Evolutionary conservation across 2,113 vertebrate genomes (phyloP).

Genomic region (Embiotoca jacksoni): DNA sequence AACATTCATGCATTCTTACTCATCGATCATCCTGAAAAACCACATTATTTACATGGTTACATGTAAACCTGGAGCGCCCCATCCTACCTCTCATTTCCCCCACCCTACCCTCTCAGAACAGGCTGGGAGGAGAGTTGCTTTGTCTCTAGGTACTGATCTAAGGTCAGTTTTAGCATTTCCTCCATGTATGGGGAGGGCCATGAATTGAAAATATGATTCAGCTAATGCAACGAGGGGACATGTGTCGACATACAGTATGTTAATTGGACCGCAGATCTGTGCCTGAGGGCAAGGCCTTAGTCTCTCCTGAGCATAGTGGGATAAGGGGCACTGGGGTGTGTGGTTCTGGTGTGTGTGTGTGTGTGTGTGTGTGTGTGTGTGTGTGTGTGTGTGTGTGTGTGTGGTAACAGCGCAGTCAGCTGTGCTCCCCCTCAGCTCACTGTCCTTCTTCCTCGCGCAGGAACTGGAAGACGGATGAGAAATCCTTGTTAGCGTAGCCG

Average conservation of each 20-base stretch:
- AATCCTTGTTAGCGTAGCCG: constrained; percentile 96
- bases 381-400: constrained; percentile 29
- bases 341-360: constrained; percentile 16
- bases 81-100: constrained; percentile 17
- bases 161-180: constrained; percentile 66
- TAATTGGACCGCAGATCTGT: constrained; percentile 59
- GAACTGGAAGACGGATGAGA: constrained; percentile 98
- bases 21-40: constrained; percentile 30
- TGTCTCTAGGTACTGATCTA: constrained; percentile 51
- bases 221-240: constrained; percentile 43
- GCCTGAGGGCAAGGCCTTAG: constrained; percentile 57
- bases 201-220: constrained; percentile 55
- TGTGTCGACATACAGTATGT: constrained; percentile 55
- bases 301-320: constrained; percentile 72
- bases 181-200: constrained; percentile 11
- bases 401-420: constrained; percentile 43
- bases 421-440: constrained; percentile 64
- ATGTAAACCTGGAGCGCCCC: constrained; percentile 27
- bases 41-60: constrained; percentile 31
- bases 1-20: constrained; percentile 32
- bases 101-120: neutral
- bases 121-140: neutral
- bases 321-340: constrained; percentile 65
- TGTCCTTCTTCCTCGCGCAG: constrained; percentile 95
- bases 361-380: constrained; percentile 21